Percentiles rank a stretch among this genome's conserved stretches.
phyloP scores from a whole-genome alignment of 2,888 invertebrate species.

The Folsomia candida region DNA sequence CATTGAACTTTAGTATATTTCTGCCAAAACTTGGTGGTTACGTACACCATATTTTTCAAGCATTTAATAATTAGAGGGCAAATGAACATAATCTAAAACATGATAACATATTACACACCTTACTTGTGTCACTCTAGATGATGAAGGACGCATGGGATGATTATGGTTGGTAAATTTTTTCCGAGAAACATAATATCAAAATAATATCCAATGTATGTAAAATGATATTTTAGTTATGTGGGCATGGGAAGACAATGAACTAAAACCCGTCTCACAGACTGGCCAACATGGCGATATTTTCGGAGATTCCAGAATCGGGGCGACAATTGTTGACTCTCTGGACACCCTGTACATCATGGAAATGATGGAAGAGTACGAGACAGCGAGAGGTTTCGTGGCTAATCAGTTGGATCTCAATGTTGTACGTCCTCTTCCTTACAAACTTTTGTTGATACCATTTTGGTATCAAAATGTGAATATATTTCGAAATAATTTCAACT shows the following conservation, averaged over 20 bases:
- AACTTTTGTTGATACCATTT: too few species aligned
- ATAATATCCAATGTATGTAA: too few species aligned
- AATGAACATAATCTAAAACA: too few species aligned
- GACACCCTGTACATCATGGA: slow-evolving; percentile 98
- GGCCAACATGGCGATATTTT: slow-evolving; percentile 87
- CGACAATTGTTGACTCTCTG: slow-evolving; percentile 92
- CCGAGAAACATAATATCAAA: background rate
- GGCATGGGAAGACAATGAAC: slow-evolving; percentile 98
- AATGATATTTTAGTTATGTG: slow-evolving; percentile 66
- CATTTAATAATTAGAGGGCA: too few species aligned
- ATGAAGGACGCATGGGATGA: slow-evolving; percentile 97
- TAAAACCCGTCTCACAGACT: slow-evolving; percentile 83
- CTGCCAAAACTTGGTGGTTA: too few species aligned
- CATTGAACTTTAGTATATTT: too few species aligned
- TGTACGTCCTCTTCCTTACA: too few species aligned
- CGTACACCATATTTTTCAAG: too few species aligned
- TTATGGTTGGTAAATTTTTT: slow-evolving; percentile 71
- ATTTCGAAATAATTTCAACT: too few species aligned
- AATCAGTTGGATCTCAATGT: slow-evolving; percentile 66
- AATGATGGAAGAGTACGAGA: slow-evolving; percentile 84
- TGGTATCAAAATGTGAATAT: too few species aligned
- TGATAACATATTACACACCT: too few species aligned
- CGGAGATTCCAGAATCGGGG: too few species aligned
- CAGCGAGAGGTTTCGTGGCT: slow-evolving; percentile 90
- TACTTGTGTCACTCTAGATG: slow-evolving; percentile 69